phyloP scores from a whole-genome alignment of 1,140 invertebrate genomes.

The Dreissena polymorpha region DNA sequence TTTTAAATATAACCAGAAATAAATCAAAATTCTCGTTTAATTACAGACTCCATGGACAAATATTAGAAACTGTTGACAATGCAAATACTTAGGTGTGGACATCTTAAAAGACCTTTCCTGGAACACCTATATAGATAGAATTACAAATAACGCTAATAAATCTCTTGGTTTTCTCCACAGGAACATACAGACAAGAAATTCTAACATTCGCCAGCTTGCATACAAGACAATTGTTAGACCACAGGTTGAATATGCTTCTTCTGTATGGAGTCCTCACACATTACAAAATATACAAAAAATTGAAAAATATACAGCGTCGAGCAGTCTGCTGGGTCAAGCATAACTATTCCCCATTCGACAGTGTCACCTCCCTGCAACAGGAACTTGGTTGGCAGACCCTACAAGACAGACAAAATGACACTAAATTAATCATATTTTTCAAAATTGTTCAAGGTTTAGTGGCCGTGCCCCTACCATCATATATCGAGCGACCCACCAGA shows the following conservation, averaged over 20 bases:
- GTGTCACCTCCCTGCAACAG: conserved; percentile 10
- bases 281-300: conserved; percentile 29
- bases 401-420: conserved; percentile 4
- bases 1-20: conserved; percentile 31
- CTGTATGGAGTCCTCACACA: conserved; percentile 31
- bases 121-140: conserved; percentile 16
- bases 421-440: conserved; percentile 18
- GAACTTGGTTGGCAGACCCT: conserved; percentile 17
- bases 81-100: not conserved
- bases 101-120: conserved; percentile 13
- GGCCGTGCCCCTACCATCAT: conserved; percentile 3
- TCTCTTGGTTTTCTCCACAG: no score
- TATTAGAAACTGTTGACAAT: conserved; percentile 10
- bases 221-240: conserved; percentile 25
- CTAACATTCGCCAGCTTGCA: conserved; percentile 7
- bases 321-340: conserved; percentile 13
- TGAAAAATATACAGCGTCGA: conserved; percentile 35
- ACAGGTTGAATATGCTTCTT: conserved; percentile 33
- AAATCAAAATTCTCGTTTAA: conserved; percentile 23
- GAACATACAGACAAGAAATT: no score
- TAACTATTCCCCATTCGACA: conserved; percentile 21
- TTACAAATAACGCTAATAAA: not conserved
- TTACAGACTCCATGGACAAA: conserved; percentile 27
- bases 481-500: conserved; percentile 15
- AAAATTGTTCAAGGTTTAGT: conserved; percentile 8